phyloP scores from a whole-genome alignment of 1,140 invertebrate genomes.

The Lepidurus couesii region DNA sequence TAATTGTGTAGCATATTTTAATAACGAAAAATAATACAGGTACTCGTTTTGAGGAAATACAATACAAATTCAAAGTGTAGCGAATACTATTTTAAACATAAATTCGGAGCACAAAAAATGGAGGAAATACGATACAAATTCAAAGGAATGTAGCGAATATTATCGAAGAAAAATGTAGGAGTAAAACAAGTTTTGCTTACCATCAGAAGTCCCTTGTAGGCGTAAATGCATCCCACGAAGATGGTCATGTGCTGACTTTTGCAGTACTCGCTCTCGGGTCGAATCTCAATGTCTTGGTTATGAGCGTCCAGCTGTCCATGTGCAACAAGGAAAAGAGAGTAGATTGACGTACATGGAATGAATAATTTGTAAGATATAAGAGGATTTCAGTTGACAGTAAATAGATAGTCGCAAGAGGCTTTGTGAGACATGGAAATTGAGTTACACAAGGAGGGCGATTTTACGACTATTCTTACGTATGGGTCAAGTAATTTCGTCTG shows the following conservation, averaged over 20 bases:
- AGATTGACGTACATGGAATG: background rate
- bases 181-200: conserved; percentile 52
- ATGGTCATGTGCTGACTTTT: conserved; percentile 90
- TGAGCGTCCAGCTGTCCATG: conserved; percentile 67
- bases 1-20: too few relatives aligned
- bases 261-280: conserved; percentile 94
- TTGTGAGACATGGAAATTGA: background rate
- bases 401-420: background rate
- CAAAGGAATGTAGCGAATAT: too few relatives aligned
- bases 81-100: too few relatives aligned
- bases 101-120: too few relatives aligned
- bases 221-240: conserved; percentile 90
- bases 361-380: conserved; percentile 26
- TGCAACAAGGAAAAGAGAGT: conserved; percentile 33
- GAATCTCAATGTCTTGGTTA: conserved; percentile 82
- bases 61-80: too few relatives aligned
- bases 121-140: too few relatives aligned
- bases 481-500: conserved; percentile 82
- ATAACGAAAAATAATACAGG: too few relatives aligned
- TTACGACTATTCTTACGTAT: conserved; percentile 60
- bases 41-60: too few relatives aligned
- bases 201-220: conserved; percentile 94
- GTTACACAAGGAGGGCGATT: background rate
- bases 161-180: too few relatives aligned
- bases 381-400: background rate